A percentile compares a stretch with the other conserved stretches of the same genome.
These are phyloP conservation scores for Tetragonisca angustula DNA, from an alignment of 2,888 invertebrate species.

Conservation along the genomic window DNA sequence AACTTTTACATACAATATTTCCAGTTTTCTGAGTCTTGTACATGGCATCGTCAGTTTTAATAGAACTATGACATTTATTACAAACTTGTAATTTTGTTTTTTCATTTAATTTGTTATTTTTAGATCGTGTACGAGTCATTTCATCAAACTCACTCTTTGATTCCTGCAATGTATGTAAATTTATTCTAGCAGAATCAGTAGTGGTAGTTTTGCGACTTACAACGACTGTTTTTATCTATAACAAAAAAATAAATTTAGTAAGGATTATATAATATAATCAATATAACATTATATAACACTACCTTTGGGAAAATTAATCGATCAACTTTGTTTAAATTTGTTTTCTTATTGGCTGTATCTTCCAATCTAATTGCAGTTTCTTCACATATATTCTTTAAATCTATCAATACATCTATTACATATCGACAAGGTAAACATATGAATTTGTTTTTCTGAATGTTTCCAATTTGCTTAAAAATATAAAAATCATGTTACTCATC, in stretches of 20 bases:
- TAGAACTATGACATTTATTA: constrained; percentile 68
- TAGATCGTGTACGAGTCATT: constrained; percentile 42
- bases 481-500: neutral
- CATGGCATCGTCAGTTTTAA: constrained; percentile 71
- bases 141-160: constrained; percentile 69
- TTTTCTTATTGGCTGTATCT: constrained; percentile 59
- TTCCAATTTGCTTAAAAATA: constrained; percentile 5
- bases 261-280: neutral
- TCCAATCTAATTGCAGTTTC: constrained; percentile 65
- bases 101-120: neutral
- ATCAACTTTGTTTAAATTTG: constrained; percentile 23
- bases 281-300: constrained; percentile 18
- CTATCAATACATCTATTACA: constrained; percentile 78
- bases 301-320: constrained; percentile 76
- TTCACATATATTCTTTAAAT: constrained; percentile 74
- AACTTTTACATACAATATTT: constrained; percentile 77
- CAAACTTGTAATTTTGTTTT: constrained; percentile 59
- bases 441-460: constrained; percentile 6
- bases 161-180: constrained; percentile 60
- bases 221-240: constrained; percentile 76
- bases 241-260: neutral
- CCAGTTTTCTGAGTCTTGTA: constrained; percentile 75
- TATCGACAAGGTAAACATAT: constrained; percentile 80
- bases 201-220: constrained; percentile 76
- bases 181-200: constrained; percentile 58